Evolutionary conservation across 1,140 invertebrate species (phyloP).

Genomic region (Bombus confusus): DNA sequence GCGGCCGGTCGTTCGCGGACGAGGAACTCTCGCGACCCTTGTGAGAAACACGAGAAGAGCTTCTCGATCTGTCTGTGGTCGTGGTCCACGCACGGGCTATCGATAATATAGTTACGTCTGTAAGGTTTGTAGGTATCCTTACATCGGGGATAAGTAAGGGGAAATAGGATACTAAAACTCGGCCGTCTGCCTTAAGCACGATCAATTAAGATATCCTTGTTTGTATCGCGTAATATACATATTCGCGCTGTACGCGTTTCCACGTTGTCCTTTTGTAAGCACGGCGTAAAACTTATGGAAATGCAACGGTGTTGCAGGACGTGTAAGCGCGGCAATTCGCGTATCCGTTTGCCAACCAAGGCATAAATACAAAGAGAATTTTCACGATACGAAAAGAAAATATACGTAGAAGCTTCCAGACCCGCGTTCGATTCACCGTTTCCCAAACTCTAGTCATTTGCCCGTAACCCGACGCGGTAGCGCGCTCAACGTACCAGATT

Average conservation of each 20-base stretch:
- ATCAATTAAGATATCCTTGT: no score
- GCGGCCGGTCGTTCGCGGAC: not conserved
- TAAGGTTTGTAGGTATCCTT: not conserved
- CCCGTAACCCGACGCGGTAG: not conserved
- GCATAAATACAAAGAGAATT: no score
- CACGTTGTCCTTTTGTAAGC: no score
- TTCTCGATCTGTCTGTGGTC: not conserved
- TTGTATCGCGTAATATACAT: no score
- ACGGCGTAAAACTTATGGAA: no score
- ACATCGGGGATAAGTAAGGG: not conserved
- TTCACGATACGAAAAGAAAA: no score
- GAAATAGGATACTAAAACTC: not conserved
- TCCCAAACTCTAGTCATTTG: not conserved
- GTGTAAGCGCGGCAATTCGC: no score
- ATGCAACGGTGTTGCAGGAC: no score
- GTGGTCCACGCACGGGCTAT: not conserved
- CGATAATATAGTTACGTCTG: not conserved
- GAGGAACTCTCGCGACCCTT: not conserved
- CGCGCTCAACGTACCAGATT: not conserved
- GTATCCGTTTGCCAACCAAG: no score
- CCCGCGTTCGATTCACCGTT: no score
- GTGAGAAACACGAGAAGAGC: conserved; percentile 2
- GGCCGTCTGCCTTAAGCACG: not conserved
- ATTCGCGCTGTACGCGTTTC: no score
- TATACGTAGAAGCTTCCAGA: no score